A percentile compares a stretch with the other conserved stretches of the same genome.
Evolutionary conservation across 2,113 vertebrate species (phyloP).

Genomic region (Bombycilla garrulus): DNA sequence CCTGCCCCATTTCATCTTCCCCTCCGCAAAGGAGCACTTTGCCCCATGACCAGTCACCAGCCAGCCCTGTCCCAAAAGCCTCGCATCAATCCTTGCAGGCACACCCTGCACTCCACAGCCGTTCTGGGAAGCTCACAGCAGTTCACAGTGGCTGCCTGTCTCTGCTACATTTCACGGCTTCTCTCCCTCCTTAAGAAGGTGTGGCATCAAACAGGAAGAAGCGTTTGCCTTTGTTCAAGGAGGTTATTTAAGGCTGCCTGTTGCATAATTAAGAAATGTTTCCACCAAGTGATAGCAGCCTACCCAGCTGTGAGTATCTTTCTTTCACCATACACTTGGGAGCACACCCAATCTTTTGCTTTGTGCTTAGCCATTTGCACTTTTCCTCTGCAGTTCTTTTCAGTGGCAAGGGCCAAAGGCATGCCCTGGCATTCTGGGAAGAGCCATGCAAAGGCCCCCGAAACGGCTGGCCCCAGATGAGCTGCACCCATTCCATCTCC

Average conservation of each 20-base stretch:
- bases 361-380: not conserved
- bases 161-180: not conserved
- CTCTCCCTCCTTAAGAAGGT: not conserved
- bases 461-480: rapidly evolving
- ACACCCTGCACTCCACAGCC: rapidly evolving
- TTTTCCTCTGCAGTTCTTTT: not conserved
- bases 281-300: not conserved
- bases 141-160: not conserved
- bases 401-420: not conserved
- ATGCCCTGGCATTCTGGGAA: not conserved
- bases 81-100: rapidly evolving
- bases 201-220: not conserved
- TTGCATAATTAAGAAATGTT: slow-evolving; percentile 27
- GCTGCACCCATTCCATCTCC: rapidly evolving
- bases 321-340: not conserved
- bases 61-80: not conserved
- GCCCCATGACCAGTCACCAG: rapidly evolving
- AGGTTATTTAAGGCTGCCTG: slow-evolving; percentile 26
- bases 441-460: not conserved
- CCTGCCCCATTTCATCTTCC: not conserved
- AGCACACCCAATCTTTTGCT: not conserved
- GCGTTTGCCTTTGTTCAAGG: not conserved
- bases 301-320: not conserved
- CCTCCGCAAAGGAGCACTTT: not conserved
- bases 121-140: not conserved